Base-by-base conservation (phyloP, 1,140 invertebrate species). In the Neelides sp. region DNA sequence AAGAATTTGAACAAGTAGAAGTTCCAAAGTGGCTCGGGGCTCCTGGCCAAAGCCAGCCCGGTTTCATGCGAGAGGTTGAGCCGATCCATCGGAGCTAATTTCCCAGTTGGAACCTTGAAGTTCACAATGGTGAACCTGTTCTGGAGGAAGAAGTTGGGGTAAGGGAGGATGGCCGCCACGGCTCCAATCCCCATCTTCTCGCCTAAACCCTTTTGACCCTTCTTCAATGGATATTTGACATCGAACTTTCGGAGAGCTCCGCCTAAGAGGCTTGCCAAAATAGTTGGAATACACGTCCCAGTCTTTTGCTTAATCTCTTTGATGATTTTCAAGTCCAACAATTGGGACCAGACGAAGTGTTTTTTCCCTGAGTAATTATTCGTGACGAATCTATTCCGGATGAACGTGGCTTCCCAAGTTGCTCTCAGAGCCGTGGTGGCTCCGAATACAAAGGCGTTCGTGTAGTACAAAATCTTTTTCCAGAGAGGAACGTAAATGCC, bases 121-220 rank as follows among this genome's bases (percentile, higher is more conserved):
- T 60, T 48, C 5, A 49, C 43, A 8, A 60, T 48, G 1, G 58
- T 60, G 36, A 57, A 60, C 12, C 54, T 46, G 40, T 60, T 60
- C 19, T 41, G 40, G 12, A 42, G 27, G 22, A 52, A 19, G 17
- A 45, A 24, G 40, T 52, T 51, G 3, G 51, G 54, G 41, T 60
- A 60, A 7, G 58, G 58, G 4, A 60, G 15, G n/a, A 60, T 3
- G 15, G 58, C 58, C 15, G 44, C 51, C 5, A 60, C 54, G 7
- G 56, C 35, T 15, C 58, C 58, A 30, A 59, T 12, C 17, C 37
- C 4, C 2, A 54, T 13, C 22, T 26, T 15, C 2, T 48, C 23
- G 3, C 15, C 10, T 3, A 12, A 4, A 30, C 4, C 17, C n/a
- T 30, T n/a, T 19, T 35, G n/a, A 32, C 15, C 17, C n/a, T 30